phyloP scores from a whole-genome alignment of 2,113 vertebrate genomes.

The Gnathochromis pfefferi region DNA sequence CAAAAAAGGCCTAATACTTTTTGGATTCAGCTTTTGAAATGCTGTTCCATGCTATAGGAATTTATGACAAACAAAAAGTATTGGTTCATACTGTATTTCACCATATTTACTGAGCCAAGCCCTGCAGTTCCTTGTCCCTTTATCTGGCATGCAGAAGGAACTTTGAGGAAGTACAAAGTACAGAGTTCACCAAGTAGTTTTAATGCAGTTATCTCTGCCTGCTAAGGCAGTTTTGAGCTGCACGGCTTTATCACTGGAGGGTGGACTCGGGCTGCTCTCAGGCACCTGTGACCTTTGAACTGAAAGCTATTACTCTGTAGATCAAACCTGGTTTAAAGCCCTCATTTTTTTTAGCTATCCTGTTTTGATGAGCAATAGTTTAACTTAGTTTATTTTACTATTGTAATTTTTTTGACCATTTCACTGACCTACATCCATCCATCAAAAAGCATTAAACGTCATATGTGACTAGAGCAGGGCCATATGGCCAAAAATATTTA shows the following conservation, averaged over 20 bases:
- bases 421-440: neutral
- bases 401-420: neutral
- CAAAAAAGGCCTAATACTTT: neutral
- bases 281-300: neutral
- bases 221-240: neutral
- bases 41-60: neutral
- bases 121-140: neutral
- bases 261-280: fast-evolving
- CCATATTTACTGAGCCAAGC: slow-evolving; percentile 6
- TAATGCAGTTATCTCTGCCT: neutral
- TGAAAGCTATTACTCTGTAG: neutral
- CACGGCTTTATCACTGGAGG: neutral
- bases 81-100: neutral
- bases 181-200: neutral
- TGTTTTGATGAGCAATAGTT: neutral
- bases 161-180: slow-evolving; percentile 44
- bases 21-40: neutral
- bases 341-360: neutral
- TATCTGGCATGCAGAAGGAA: neutral
- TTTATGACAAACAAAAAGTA: neutral
- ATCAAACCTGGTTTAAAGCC: neutral
- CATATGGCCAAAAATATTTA: neutral
- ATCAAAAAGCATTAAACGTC: neutral
- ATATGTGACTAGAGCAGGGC: neutral
- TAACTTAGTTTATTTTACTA: neutral